A percentile compares a stretch with the other conserved stretches of the same genome.
Conservation (phyloP, 2,797 vertebrate species). For the Gastrophryne carolinensis region DNA sequence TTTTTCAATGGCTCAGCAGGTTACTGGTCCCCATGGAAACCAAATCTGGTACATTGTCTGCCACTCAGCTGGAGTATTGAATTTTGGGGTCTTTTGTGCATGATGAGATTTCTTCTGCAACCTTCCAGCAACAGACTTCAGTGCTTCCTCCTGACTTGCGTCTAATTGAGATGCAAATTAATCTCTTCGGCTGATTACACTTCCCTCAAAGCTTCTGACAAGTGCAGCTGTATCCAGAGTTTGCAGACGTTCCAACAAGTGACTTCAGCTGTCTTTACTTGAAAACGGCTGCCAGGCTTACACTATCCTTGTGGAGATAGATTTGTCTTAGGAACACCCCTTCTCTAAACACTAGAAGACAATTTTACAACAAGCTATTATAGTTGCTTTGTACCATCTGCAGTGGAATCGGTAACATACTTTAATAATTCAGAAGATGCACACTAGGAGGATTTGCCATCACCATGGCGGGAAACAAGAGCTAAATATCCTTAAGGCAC, state of each 20-base stretch:
- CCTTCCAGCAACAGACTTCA: slow-evolving; percentile 72
- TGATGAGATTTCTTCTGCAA: slow-evolving; percentile 84
- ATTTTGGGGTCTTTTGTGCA: slow-evolving; percentile 77
- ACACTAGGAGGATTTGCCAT: no score
- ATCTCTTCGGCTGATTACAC: slow-evolving; percentile 91
- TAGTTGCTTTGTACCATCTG: not conserved
- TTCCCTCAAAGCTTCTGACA: slow-evolving; percentile 89
- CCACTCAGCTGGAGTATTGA: slow-evolving; percentile 74
- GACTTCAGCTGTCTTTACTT: slow-evolving; percentile 74
- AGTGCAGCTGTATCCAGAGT: slow-evolving; percentile 91
- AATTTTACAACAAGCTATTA: slow-evolving; percentile 25
- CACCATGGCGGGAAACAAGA: no score
- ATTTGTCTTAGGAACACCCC: not conserved
- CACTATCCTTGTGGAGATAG: slow-evolving; percentile 42
- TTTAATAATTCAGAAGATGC: no score
- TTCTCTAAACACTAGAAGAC: slow-evolving; percentile 35
- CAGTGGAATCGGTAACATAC: not conserved
- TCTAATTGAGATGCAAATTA: slow-evolving; percentile 96
- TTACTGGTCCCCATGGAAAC: slow-evolving; percentile 86
- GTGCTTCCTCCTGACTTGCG: slow-evolving; percentile 73
- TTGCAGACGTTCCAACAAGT: slow-evolving; percentile 78
- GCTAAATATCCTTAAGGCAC: no score
- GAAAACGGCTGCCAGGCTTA: slow-evolving; percentile 54
- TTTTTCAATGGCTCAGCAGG: slow-evolving; percentile 67
- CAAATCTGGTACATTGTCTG: slow-evolving; percentile 74